phyloP scores from a whole-genome alignment of 2,888 invertebrate genomes.

The Drosophila emarginata region DNA sequence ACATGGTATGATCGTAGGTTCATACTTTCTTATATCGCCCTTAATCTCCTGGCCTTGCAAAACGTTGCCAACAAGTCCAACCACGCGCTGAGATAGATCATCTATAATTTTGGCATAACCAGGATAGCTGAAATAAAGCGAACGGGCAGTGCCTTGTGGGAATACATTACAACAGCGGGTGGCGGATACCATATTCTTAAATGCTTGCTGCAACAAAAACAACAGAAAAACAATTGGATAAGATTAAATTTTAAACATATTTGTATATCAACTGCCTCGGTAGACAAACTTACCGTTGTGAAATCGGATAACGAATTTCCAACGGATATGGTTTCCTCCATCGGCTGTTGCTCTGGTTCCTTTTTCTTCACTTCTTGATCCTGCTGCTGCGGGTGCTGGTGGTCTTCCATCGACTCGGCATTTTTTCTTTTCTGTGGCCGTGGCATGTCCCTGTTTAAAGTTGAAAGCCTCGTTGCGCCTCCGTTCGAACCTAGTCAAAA shows the following conservation, averaged over 20 bases:
- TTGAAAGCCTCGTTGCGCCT: neutral
- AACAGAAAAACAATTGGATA: neutral
- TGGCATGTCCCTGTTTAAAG: conserved; percentile 43
- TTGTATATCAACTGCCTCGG: neutral
- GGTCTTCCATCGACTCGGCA: conserved; percentile 17
- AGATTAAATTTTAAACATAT: neutral
- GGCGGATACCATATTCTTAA: conserved; percentile 86
- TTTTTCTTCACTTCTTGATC: neutral
- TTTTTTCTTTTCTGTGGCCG: conserved; percentile 42
- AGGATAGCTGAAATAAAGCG: conserved; percentile 90
- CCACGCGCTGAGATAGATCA: conserved; percentile 86
- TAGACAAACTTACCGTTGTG: conserved; percentile 65
- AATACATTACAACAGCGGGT: conserved; percentile 88
- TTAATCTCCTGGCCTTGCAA: conserved; percentile 84
- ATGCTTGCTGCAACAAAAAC: conserved; percentile 82
- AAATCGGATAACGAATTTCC: conserved; percentile 63
- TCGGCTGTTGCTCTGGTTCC: neutral
- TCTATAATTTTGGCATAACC: conserved; percentile 88
- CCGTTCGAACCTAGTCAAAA: conserved; percentile 29
- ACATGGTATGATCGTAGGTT: neutral
- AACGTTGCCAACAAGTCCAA: conserved; percentile 85
- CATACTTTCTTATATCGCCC: conserved; percentile 78
- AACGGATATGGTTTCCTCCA: neutral
- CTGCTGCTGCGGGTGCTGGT: neutral
- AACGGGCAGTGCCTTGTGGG: conserved; percentile 88